phyloP scores from a whole-genome alignment of 2,888 invertebrate species.

The Scotopteryx bipunctaria region DNA sequence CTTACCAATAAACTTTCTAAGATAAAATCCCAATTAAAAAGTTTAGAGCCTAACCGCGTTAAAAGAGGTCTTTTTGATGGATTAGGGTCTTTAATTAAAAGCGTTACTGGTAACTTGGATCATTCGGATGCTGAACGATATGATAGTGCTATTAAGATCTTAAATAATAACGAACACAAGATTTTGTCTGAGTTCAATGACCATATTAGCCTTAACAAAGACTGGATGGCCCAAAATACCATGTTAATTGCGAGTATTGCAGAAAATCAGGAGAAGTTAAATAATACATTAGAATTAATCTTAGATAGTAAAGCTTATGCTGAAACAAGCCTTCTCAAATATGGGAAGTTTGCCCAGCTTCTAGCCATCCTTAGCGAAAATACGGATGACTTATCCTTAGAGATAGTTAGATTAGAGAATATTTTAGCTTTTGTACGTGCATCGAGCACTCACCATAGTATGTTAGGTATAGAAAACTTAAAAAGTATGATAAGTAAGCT shows the following conservation, averaged over 20 bases:
- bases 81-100: neutral
- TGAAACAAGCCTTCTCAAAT: too few relatives aligned
- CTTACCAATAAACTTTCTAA: neutral
- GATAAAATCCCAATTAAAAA: neutral
- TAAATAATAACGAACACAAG: neutral
- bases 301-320: too few relatives aligned
- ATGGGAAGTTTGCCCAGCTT: too few relatives aligned
- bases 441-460: constrained; percentile 18
- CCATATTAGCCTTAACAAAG: neutral
- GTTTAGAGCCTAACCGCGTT: neutral
- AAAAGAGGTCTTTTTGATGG: neutral
- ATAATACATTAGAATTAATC: neutral
- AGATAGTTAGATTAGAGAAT: too few relatives aligned
- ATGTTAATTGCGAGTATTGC: neutral
- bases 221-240: neutral
- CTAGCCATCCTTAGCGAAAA: too few relatives aligned
- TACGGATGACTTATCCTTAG: too few relatives aligned
- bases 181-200: neutral
- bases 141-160: neutral
- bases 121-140: neutral
- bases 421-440: too few relatives aligned
- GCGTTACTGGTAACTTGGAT: neutral
- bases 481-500: constrained; percentile 26
- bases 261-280: neutral
- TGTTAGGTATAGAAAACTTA: constrained; percentile 6